Conservation (phyloP, 2,888 invertebrate species). For the Rhogogaster chlorosoma region DNA sequence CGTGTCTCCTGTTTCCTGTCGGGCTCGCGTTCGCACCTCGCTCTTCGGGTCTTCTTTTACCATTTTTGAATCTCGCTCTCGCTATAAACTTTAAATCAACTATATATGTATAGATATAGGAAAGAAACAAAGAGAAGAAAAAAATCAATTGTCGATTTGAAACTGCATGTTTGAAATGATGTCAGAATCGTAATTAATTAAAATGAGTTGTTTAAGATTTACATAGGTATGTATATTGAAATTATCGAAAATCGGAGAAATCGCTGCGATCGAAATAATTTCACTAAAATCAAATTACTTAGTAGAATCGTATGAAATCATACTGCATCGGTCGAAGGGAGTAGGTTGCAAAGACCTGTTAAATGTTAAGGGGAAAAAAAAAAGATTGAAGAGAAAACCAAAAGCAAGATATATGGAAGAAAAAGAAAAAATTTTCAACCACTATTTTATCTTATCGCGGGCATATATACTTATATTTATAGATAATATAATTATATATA, state of each 20-base stretch:
- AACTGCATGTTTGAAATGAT: too few species aligned
- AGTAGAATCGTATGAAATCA: too few species aligned
- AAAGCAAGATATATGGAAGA: too few species aligned
- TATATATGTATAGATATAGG: background rate
- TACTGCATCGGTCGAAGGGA: background rate
- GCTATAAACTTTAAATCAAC: background rate
- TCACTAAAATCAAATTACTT: too few species aligned
- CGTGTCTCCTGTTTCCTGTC: conserved; percentile 31
- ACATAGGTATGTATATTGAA: too few species aligned
- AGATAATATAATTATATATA: background rate
- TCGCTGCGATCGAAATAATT: too few species aligned
- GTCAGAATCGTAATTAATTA: too few species aligned
- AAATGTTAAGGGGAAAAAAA: background rate
- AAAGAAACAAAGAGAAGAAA: too few species aligned
- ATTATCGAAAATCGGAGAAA: too few species aligned
- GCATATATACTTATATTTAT: background rate
- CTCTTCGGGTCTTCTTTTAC: background rate
- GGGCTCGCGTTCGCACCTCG: conserved; percentile 28
- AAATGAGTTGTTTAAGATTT: too few species aligned
- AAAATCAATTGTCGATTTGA: too few species aligned
- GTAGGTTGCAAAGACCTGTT: background rate
- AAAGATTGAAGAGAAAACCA: background rate
- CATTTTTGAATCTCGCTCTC: background rate
- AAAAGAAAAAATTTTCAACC: background rate
- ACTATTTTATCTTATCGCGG: background rate